phyloP scores from a whole-genome alignment of 2,888 invertebrate species.

The Sesia bembeciformis region DNA sequence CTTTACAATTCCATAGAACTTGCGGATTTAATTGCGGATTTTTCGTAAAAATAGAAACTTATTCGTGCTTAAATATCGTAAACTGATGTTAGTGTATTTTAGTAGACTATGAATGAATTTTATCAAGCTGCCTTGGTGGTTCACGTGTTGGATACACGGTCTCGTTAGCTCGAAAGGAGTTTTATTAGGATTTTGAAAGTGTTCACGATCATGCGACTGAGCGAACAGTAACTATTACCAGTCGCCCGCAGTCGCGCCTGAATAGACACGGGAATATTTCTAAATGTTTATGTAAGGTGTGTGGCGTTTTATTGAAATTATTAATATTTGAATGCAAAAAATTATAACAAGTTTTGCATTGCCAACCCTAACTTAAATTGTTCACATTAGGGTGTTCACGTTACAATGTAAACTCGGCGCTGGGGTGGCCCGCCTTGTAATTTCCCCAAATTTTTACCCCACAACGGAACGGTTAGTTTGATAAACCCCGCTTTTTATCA shows the following conservation, averaged over 20 bases:
- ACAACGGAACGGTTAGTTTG: conserved; percentile 39
- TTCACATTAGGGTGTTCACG: conserved; percentile 68
- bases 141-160: no score
- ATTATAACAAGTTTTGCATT: background rate
- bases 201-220: no score
- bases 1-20: background rate
- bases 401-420: conserved; percentile 64
- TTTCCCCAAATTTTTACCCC: conserved; percentile 69
- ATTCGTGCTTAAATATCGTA: background rate
- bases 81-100: background rate
- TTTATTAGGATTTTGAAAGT: no score
- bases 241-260: no score
- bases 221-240: no score
- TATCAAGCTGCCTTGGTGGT: no score
- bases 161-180: no score
- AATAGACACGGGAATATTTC: no score
- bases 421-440: conserved; percentile 67
- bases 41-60: background rate
- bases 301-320: no score
- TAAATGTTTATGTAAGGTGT: no score
- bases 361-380: conserved; percentile 56
- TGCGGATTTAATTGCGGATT: background rate
- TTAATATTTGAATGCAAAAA: no score
- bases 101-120: no score
- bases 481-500: conserved; percentile 41